These are phyloP conservation scores for Neocloeon triangulifer DNA, from an alignment of 1,140 invertebrate genomes.

Conservation along the genomic window DNA sequence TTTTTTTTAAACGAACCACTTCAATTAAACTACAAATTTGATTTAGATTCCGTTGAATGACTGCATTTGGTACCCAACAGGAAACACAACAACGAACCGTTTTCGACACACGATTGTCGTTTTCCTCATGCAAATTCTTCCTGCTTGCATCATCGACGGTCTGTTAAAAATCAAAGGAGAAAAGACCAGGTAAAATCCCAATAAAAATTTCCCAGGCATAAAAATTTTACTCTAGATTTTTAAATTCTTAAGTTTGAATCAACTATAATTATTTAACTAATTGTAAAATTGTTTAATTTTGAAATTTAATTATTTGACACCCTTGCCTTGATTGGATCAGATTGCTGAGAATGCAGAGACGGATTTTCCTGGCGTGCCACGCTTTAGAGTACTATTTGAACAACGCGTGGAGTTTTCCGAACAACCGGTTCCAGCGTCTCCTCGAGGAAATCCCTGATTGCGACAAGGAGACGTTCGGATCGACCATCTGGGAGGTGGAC, in stretches of 20 bases:
- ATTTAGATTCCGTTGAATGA: slow-evolving; percentile 34
- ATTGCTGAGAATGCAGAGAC: background rate
- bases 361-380: background rate
- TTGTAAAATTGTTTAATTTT: no score
- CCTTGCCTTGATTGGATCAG: no score
- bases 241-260: no score
- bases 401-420: background rate
- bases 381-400: background rate
- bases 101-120: slow-evolving; percentile 16
- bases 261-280: no score
- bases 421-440: background rate
- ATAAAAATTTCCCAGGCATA: no score
- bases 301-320: no score
- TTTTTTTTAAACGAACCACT: no score
- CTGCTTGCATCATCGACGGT: slow-evolving; percentile 15
- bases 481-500: background rate
- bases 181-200: slow-evolving; percentile 3
- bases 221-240: no score
- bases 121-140: slow-evolving; percentile 24
- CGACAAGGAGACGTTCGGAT: slow-evolving; percentile 27
- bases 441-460: background rate
- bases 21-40: no score
- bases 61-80: slow-evolving; percentile 37
- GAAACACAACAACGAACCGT: slow-evolving; percentile 21
- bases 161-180: background rate